Base-by-base conservation (phyloP, 2,113 vertebrate species). In the Jacana jacana region DNA sequence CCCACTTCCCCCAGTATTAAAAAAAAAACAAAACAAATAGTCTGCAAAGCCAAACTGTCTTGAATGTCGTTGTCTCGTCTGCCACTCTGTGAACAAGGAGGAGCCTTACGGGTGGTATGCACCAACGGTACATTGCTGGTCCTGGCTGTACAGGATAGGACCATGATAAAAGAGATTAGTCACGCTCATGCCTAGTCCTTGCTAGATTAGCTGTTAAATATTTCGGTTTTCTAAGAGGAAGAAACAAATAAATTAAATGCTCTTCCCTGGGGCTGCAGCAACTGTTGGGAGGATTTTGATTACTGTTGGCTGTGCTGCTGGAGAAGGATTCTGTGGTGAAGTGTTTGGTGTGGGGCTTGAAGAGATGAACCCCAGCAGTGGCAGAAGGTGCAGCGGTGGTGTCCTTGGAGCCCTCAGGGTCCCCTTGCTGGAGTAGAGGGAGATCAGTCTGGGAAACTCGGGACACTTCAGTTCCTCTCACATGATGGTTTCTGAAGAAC, bases 261-360 rank as follows among this genome's bases (percentile, higher is more conserved):
- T 94, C 83, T 83, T 68, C 87, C 85, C 58, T 17, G 35, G 83
- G 75, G 70, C 72, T 72, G 79, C 91, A 89, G 37, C 44, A 84
- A 25, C 89, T 91, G 76, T 91, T 88, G 77, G 89, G 91, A 97
- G 93, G 77, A 40, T 75, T 93, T 96, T 89, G 91, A 84, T 97
- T 94, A 77, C 92, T 63, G 72, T n/a, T 87, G 81, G 31, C 73
- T 75, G 40, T 20, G 63, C 28, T 57, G 69, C 65, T 84, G 63
- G 87, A 58, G 91, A 78, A 80, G 81, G 31, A 3, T 15, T 11
- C 42, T 40, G 44, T 33, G 92, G 79, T 96, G 42, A 81, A 85
- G 31, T 83, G 87, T 61, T 68, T 68, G 52, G 40, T 73, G 60
- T 46, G 60, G 88, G 68, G 82, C 48, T 87, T 51, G 66, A 76